Evolutionary conservation across 2,888 invertebrate species (phyloP).

Genomic region (Pasiphila rectangulata): DNA sequence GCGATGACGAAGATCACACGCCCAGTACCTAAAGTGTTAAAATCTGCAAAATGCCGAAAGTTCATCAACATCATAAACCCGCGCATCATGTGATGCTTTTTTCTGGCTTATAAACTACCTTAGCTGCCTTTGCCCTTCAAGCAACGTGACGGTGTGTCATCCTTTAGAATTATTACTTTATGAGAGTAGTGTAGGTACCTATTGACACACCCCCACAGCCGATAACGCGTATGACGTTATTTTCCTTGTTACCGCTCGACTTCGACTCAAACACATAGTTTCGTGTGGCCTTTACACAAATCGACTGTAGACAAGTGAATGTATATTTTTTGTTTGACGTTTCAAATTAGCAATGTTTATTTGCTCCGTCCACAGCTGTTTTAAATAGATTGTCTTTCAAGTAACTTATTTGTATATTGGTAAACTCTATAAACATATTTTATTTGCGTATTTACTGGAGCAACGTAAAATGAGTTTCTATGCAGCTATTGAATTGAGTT

Average conservation of each 20-base stretch:
- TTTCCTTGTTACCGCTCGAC: conserved; percentile 20
- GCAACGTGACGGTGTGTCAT: conserved; percentile 47
- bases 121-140: conserved; percentile 34
- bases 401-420: too few relatives aligned
- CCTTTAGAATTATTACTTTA: conserved; percentile 9
- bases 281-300: conserved; percentile 11
- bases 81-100: conserved; percentile 2
- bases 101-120: conserved; percentile 24
- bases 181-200: conserved; percentile 5
- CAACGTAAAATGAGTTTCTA: too few relatives aligned
- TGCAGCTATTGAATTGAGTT: too few relatives aligned
- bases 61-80: not conserved
- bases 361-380: too few relatives aligned
- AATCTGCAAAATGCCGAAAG: not conserved
- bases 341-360: conserved; percentile 1
- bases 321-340: conserved; percentile 11
- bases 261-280: conserved; percentile 2
- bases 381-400: too few relatives aligned
- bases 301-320: conserved; percentile 12
- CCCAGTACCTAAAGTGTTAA: not conserved
- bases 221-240: conserved; percentile 19
- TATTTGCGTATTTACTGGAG: too few relatives aligned
- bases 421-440: too few relatives aligned
- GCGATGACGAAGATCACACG: not conserved
- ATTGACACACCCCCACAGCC: conserved; percentile 24